Conservation (phyloP, 2,113 vertebrate species). For the Upupa epops region DNA sequence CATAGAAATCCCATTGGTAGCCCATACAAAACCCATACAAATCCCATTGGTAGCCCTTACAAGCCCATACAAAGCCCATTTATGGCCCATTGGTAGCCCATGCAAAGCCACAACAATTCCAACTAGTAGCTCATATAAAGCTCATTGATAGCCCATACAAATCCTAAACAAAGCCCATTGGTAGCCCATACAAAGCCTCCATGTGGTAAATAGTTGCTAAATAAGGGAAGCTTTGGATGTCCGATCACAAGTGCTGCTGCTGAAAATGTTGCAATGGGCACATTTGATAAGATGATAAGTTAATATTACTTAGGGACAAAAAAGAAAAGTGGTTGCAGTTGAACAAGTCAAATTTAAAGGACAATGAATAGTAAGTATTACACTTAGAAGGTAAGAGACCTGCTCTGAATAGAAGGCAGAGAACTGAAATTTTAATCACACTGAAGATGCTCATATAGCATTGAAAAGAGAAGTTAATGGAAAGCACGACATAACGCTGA, state of each 20-base stretch:
- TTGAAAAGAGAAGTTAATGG: not conserved
- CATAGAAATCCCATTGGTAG: no score
- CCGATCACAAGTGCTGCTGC: not conserved
- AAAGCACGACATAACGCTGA: not conserved
- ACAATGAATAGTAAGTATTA: not conserved
- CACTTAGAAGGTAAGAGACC: not conserved
- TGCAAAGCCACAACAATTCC: no score
- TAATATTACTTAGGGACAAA: not conserved
- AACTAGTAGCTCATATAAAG: no score
- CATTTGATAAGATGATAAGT: not conserved
- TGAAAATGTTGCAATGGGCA: not conserved
- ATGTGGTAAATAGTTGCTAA: not conserved
- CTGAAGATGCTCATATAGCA: not conserved
- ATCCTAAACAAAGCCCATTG: no score
- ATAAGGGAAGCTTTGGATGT: not conserved
- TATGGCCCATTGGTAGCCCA: no score
- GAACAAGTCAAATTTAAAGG: slow-evolving; percentile 21
- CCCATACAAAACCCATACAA: no score
- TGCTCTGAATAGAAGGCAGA: not conserved
- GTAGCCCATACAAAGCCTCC: no score
- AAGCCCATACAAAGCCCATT: no score
- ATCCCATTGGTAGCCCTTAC: no score
- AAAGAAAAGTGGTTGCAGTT: not conserved
- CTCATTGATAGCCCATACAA: no score
- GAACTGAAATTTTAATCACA: not conserved